Evolutionary conservation across 2,113 vertebrate genomes (phyloP), one percentile per base, ranked within the genome.

Genomic region (Phaetusa simplex): DNA sequence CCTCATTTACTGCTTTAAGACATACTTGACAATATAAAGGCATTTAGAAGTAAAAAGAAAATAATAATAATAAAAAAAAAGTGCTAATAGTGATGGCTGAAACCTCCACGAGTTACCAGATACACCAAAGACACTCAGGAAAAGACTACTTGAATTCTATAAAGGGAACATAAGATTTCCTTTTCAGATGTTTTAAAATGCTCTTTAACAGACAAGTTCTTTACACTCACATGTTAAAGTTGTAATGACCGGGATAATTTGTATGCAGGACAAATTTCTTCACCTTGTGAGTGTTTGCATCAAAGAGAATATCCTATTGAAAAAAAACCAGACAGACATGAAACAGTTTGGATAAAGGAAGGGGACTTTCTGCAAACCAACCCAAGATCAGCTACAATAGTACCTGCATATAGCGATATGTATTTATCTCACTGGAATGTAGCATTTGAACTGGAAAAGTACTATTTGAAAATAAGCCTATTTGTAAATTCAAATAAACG

Each of bases 181-280:
- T 77, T 82, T 43, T 49, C 29, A 40, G 14, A 5, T 67, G 12
- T 71, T 81, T 74, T 20, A 62, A 45, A 49, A 12, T 18, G 22
- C 18, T 58, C n/a, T 40, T 85, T 20, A n/a, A 42, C 19, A 77
- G 53, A 67, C 13, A 32, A 74, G 7, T 42, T 81, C 58, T 88
- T 58, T 36, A n/a, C 73, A 98, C 98, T 99, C 97, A 99, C 99
- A 99, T 99, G 95, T 99, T 99, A 81, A 99, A 99, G 98, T 99
- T 99, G 98, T 99, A 99, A 99, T 99, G 99, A 94, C 99, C 99
- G 24, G 99, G 99, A 78, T 98, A 99, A 98, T 99, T 99, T 91
- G 99, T 99, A 64, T 99, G 99, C 70, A 99, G 98, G 94, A 99
- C 99, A 98, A 99, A 99, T 97, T 99, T 99, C 98, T 99, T 99